phyloP scores from a whole-genome alignment of 2,797 vertebrate species.

The Geotrypetes seraphini region DNA sequence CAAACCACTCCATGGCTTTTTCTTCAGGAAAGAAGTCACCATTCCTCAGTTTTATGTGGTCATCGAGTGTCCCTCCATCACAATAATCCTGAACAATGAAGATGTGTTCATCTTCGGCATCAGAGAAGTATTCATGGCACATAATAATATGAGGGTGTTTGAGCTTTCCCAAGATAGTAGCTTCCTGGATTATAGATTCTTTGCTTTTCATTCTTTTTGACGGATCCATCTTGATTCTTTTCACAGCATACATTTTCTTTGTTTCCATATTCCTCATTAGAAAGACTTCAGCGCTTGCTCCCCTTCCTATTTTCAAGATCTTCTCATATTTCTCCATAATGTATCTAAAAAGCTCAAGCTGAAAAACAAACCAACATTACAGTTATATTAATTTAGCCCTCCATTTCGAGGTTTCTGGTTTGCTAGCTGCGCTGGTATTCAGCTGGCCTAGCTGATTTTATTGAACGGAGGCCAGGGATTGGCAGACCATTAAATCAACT shows the following conservation, averaged over 20 bases:
- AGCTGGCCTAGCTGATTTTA: not conserved
- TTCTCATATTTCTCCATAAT: constrained; percentile 59
- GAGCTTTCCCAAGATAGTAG: constrained; percentile 54
- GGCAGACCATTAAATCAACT: not conserved
- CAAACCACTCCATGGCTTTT: constrained; percentile 58
- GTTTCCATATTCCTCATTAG: constrained; percentile 51
- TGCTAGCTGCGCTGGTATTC: not conserved
- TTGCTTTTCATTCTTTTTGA: constrained; percentile 28
- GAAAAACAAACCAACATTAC: not conserved
- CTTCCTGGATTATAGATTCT: constrained; percentile 53
- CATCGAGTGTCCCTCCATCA: constrained; percentile 62
- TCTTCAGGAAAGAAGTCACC: constrained; percentile 41
- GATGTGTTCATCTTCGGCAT: constrained; percentile 35
- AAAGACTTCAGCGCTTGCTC: constrained; percentile 57
- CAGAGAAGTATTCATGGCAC: constrained; percentile 51
- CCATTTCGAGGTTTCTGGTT: not conserved
- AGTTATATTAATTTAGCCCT: not conserved
- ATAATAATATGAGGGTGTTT: constrained; percentile 59
- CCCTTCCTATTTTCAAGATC: constrained; percentile 52
- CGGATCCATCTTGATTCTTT: constrained; percentile 48
- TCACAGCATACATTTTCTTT: constrained; percentile 53
- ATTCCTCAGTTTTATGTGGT: constrained; percentile 48
- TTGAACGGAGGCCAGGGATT: not conserved
- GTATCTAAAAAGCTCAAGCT: not conserved
- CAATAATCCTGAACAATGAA: constrained; percentile 72